Evolutionary conservation across 2,797 vertebrate species (phyloP), one percentile per base, ranked within the genome.

Genomic region (Lacerta viridis): DNA sequence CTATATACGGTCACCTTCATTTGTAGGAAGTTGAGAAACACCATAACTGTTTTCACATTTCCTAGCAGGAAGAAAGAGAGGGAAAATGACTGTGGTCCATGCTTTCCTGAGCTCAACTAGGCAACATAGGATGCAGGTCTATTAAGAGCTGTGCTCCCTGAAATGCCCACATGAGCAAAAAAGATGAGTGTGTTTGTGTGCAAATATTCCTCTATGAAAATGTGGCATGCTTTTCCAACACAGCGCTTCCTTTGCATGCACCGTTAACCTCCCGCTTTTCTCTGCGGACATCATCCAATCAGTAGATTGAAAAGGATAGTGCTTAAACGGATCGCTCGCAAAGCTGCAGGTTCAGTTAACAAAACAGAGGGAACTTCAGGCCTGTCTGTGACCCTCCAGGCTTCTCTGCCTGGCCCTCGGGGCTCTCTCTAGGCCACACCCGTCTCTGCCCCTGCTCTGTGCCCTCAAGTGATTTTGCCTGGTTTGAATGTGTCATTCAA

Each of bases 1-100:
- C 86, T 3, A 33, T 39, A 64, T 72, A n/a, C 92, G 93, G 92
- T 92, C 87, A 87, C 74, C 69, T 90, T 71, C 85, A 89, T 87
- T 71, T 92, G 82, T 10, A 89, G 82, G n/a, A 87, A 90, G 91
- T 92, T 77, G 86, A 94, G 89, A 41, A 41, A 89, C 9, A 77
- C n/a, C 85, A 33, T 72, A n/a, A 4, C 90, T 95, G 94, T 95
- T 95, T 95, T 95, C 90, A 91, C 74, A 86, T 92, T 94, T 95
- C 93, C 94, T 77, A 87, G 50, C 91, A 92, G 92, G 94, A 95
- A 96, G 94, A 90, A 93, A 95, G 83, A 23, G 68, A 79, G 66
- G 66, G 36, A 74, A 74, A 88, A 87, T 91, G 41, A 79, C 89
- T 86, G 50, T 33, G 81, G 78, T 50, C 36, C 80, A 88, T 74